These are phyloP conservation scores for Lutraria lutraria DNA, from an alignment of 2,888 invertebrate genomes.

Conservation along the genomic window DNA sequence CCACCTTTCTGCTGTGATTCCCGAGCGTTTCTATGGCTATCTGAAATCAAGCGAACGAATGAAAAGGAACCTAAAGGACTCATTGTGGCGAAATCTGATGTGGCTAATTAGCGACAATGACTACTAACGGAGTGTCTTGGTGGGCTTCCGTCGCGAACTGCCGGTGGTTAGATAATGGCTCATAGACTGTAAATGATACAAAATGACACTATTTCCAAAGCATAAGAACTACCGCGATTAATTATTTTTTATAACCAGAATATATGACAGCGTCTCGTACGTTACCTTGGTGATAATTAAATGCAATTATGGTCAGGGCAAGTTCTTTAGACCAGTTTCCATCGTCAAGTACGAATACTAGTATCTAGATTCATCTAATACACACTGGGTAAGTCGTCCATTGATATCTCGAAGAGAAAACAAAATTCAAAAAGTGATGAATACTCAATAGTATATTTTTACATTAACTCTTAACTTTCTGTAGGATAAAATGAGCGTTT, in stretches of 20 bases:
- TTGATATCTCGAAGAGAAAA: too few species aligned
- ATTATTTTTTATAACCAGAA: not conserved
- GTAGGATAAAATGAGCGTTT: too few species aligned
- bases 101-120: conserved; percentile 5
- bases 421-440: too few species aligned
- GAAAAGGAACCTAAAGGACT: not conserved
- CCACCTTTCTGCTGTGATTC: not conserved
- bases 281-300: not conserved
- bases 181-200: not conserved
- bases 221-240: not conserved
- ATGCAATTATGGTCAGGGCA: too few species aligned
- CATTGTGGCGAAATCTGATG: not conserved
- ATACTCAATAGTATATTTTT: too few species aligned
- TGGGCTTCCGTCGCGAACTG: not conserved
- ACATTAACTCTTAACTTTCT: too few species aligned
- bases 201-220: not conserved
- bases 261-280: not conserved
- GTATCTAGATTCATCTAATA: too few species aligned
- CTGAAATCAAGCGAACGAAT: not conserved
- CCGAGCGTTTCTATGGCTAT: not conserved
- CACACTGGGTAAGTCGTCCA: too few species aligned
- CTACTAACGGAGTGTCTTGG: not conserved
- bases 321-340: too few species aligned
- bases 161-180: not conserved
- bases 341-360: too few species aligned